Conservation (phyloP, 2,888 invertebrate species). For the Erannis defoliaria region DNA sequence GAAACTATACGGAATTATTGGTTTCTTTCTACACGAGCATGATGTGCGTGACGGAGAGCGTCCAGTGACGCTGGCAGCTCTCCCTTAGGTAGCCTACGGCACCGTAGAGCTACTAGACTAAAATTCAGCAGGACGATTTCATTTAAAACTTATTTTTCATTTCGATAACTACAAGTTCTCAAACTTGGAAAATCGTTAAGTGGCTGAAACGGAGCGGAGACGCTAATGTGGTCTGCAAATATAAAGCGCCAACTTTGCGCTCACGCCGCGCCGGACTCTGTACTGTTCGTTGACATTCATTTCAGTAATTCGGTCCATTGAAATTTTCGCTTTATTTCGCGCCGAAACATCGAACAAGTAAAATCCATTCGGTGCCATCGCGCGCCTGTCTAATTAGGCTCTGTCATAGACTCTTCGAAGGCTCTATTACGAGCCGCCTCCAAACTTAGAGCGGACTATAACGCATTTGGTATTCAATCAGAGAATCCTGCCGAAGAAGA, state of each 20-base stretch:
- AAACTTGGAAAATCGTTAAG: constrained; percentile 21
- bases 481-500: constrained; percentile 59
- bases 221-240: constrained; percentile 61
- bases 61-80: constrained; percentile 53
- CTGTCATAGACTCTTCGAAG: constrained; percentile 86
- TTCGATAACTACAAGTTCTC: constrained; percentile 13
- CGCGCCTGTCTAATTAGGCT: constrained; percentile 86
- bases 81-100: constrained; percentile 49
- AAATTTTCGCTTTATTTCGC: constrained; percentile 68
- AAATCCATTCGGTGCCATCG: constrained; percentile 83
- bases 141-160: constrained; percentile 9
- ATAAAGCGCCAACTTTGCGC: constrained; percentile 49
- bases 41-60: constrained; percentile 60
- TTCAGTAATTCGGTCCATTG: constrained; percentile 60
- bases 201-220: constrained; percentile 33
- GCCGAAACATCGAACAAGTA: constrained; percentile 79
- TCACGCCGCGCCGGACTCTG: constrained; percentile 50
- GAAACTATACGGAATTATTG: constrained; percentile 77
- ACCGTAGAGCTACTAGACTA: constrained; percentile 23
- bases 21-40: constrained; percentile 65
- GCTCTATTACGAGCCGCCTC: constrained; percentile 84
- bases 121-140: constrained; percentile 30
- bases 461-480: constrained; percentile 82
- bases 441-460: constrained; percentile 84
- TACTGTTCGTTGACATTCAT: constrained; percentile 57